Base-by-base conservation (phyloP, 1,140 invertebrate genomes). In the Listronotus oregonensis region DNA sequence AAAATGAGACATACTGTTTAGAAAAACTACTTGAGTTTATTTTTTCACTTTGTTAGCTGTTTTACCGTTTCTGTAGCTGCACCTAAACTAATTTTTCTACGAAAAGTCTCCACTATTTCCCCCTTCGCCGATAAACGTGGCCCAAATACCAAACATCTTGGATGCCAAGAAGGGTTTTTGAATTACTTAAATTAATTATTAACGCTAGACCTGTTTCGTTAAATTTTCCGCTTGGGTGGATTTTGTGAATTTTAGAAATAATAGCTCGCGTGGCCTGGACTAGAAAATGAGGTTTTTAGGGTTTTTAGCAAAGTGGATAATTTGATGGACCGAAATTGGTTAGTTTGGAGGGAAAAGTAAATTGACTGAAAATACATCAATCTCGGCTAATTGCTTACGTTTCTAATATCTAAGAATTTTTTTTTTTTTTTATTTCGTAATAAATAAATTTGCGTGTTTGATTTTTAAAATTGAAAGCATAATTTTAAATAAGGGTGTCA, bases 181-280 rank as follows among this genome's bases (percentile, higher is more conserved):
- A 49, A 49, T 49, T 49, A 49, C 46, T 49, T 49, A 49, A 49
- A 49, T 49, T 49, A 49, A 49, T 49, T 49, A 49, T 49, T 49
- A 49, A 49, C 46, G 46, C 46, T 21, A 49, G 46, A 49, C 46
- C 46, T 49, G 17, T 17, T 49, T 49, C 46, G 46, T 49, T 49
- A 49, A 49, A 49, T 49, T 49, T 49, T 49, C 18, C 46, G 46
- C 46, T 49, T 17, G 11, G 15, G 18, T 49, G 17, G 18, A 49
- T 49, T 49, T 49, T 49, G 46, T 31, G 46, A 49, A 49, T 49
- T 49, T 17, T 49, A 49, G 46, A 49, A 49, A 49, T 49, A 49
- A 49, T 49, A 31, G 46, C 21, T 7, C 46, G 46, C 46, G 17
- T 49, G 17, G 46, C 7, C 17, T 49, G 11, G 46, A 49, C 46